Base-by-base conservation (phyloP, 2,797 vertebrate species). In the Enteromius paludinosus region DNA sequence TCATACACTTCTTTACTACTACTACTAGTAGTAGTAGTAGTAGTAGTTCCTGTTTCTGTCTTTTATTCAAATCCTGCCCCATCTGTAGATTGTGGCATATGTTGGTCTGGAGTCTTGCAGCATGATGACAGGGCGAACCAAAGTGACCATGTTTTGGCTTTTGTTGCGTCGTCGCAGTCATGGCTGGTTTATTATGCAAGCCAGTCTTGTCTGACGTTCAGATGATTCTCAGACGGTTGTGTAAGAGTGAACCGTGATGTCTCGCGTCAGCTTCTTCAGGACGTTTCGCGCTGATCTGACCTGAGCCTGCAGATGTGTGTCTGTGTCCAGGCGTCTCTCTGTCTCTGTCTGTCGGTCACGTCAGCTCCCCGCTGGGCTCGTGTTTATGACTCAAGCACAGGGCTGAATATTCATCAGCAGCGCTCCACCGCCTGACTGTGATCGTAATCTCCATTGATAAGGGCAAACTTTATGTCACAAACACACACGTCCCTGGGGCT, bases 401-500 rank as follows among this genome's bases (percentile, higher is more conserved):
- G 11, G 78, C 81, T 83, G 66, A 70, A 75, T 80, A 79, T 64
- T 70, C 71, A 69, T 76, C 11, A 49, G 14, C 70, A 23, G 41
- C 28, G 30, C 52, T 82, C 62, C 25, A 45, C 18, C 59, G 45
- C 28, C 70, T 25, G 17, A 49, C 47, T 17, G 38, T 91, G 92
- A 93, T 88, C 78, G 5, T 93, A 88, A 93, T 90, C 89, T 86
- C 85, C 85, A 87, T 89, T 87, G 92, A 93, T 92, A 88, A 92
- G 91, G 88, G 90, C 90, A 89, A 83, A 85, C 75, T 88, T 4
- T 87, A 23, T 56, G 90, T 92, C 92, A 89, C 90, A 90, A 78
- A 65, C 0, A 79, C 91, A 92, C 90, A 89, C 49, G 18, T 47
- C n/a, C 62, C 59, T 35, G 72, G 15, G 23, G 56, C 64, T 47